A percentile compares a stretch with the other conserved stretches of the same genome.
phyloP scores from a whole-genome alignment of 2,888 invertebrate genomes.

The Congeria kusceri region DNA sequence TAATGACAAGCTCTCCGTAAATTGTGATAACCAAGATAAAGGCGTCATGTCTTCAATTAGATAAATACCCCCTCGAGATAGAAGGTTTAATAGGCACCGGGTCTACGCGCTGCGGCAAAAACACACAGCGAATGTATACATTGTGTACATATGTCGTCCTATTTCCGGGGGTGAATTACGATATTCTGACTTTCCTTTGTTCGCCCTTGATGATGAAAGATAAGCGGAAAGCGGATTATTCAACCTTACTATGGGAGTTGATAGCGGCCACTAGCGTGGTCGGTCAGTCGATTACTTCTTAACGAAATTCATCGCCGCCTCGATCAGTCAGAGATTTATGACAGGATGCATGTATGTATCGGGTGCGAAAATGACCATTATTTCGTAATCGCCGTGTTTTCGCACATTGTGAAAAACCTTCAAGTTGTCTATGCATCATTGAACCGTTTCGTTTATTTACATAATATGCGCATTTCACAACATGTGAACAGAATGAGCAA shows the following conservation, averaged over 20 bases:
- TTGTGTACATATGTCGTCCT: constrained; percentile 9
- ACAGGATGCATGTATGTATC: background rate
- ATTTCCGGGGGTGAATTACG: constrained; percentile 1
- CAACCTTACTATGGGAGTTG: background rate
- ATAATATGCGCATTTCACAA: too few relatives aligned
- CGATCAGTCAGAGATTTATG: background rate
- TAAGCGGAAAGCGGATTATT: constrained; percentile 1
- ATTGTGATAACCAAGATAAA: constrained; percentile 39
- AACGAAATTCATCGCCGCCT: background rate
- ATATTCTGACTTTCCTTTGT: constrained; percentile 3
- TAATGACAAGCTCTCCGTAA: constrained; percentile 27
- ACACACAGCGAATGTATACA: background rate
- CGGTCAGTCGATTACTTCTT: constrained; percentile 4
- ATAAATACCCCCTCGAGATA: constrained; percentile 44
- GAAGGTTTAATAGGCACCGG: constrained; percentile 27
- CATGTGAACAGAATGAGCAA: too few relatives aligned
- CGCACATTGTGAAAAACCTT: background rate
- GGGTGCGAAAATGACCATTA: background rate
- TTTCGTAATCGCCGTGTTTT: background rate
- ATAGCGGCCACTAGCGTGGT: background rate
- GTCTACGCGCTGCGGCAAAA: constrained; percentile 13
- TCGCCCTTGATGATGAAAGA: background rate
- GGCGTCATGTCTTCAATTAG: constrained; percentile 46
- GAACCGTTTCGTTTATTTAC: too few relatives aligned
- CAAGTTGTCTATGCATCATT: background rate